A percentile compares a stretch with the other conserved stretches of the same genome.
These are phyloP conservation scores for Furcifer pardalis DNA, from an alignment of 2,797 vertebrate species.

Conservation along the genomic window DNA sequence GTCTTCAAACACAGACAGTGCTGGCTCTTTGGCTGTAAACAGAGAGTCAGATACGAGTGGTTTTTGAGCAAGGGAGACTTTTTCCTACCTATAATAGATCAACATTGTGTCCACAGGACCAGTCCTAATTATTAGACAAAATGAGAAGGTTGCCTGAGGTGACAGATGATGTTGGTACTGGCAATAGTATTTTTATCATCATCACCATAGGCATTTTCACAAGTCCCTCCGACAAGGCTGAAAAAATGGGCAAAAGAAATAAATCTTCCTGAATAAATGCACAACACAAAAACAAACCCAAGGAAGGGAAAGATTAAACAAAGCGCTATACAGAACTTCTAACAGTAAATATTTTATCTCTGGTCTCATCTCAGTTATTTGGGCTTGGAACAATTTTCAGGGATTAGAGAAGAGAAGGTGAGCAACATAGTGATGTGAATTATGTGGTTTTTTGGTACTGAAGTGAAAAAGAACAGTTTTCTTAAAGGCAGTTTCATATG, in stretches of 20 bases:
- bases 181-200: too few relatives aligned
- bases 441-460: not conserved
- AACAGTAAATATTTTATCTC: not conserved
- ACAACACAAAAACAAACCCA: too few relatives aligned
- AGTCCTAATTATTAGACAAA: not conserved
- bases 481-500: too few relatives aligned
- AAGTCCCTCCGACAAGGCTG: too few relatives aligned
- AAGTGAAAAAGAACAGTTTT: too few relatives aligned
- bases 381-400: not conserved
- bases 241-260: not conserved
- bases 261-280: not conserved
- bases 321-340: too few relatives aligned
- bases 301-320: not conserved
- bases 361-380: not conserved
- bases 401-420: not conserved
- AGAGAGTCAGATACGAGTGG: too few relatives aligned
- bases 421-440: not conserved
- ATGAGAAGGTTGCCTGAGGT: not conserved
- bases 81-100: not conserved
- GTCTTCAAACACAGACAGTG: too few relatives aligned
- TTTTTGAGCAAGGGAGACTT: too few relatives aligned
- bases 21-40: too few relatives aligned
- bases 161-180: not conserved
- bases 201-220: not conserved
- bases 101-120: not conserved